Conservation (phyloP, 2,888 invertebrate species). For the Spilosoma lubricipeda region DNA sequence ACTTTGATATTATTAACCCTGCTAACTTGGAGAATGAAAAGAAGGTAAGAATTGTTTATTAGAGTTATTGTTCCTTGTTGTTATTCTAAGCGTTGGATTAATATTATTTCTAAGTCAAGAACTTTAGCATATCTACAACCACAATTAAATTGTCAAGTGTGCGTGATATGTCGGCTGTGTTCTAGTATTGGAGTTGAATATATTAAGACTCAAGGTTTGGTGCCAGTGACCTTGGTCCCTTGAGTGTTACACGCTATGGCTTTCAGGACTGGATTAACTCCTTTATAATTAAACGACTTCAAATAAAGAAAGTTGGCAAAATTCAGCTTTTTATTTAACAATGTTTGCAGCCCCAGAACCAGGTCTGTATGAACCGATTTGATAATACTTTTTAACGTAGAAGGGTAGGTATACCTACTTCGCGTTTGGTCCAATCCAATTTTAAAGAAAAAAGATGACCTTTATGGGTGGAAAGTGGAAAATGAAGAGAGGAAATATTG, state of each 20-base stretch:
- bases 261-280: background rate
- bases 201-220: slow-evolving; percentile 47
- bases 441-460: no score
- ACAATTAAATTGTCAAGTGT: slow-evolving; percentile 45
- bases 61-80: background rate
- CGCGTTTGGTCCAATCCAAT: no score
- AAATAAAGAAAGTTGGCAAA: background rate
- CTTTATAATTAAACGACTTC: background rate
- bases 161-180: slow-evolving; percentile 60
- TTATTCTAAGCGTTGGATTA: background rate
- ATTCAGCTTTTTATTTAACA: no score
- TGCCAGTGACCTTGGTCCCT: slow-evolving; percentile 27
- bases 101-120: slow-evolving; percentile 9
- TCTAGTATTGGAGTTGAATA: slow-evolving; percentile 53
- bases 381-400: no score
- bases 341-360: no score
- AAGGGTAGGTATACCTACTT: no score
- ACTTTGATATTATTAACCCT: no score
- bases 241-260: background rate
- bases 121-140: slow-evolving; percentile 6
- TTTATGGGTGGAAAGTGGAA: no score
- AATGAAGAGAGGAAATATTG: no score
- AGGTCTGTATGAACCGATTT: no score
- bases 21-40: no score
- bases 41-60: no score